These are phyloP conservation scores for Teleogryllus oceanicus DNA, from an alignment of 2,888 invertebrate genomes.

Conservation along the genomic window DNA sequence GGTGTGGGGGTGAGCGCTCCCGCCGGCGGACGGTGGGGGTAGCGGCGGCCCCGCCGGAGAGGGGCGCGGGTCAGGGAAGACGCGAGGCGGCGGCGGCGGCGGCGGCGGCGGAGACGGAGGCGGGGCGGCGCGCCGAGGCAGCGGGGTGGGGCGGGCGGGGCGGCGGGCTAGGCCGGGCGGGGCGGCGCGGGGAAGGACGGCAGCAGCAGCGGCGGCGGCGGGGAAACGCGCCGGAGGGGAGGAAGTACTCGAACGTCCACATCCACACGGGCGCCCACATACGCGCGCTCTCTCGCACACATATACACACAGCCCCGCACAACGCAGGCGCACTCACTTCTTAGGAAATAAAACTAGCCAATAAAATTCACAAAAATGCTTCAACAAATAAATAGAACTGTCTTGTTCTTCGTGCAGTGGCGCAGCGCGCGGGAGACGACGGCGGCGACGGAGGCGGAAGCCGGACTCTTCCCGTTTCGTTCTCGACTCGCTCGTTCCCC, in stretches of 20 bases:
- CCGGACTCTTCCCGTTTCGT: neutral
- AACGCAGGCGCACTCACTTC: conserved; percentile 24
- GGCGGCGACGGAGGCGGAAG: neutral
- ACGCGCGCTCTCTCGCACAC: neutral
- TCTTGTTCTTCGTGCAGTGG: neutral
- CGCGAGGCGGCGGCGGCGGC: neutral
- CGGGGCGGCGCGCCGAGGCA: neutral
- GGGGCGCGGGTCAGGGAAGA: neutral
- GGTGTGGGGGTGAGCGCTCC: conserved; percentile 27
- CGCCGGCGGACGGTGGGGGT: neutral
- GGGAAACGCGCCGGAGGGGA: conserved; percentile 18
- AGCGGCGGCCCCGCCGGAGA: neutral
- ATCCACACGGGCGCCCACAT: neutral
- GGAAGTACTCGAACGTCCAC: neutral
- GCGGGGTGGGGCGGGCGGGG: neutral
- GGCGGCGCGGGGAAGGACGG: neutral
- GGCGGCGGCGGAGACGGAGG: neutral
- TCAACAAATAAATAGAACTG: conserved; percentile 22
- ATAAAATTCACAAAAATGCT: conserved; percentile 23
- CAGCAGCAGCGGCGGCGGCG: neutral
- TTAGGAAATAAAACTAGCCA: conserved; percentile 21
- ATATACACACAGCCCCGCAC: neutral
- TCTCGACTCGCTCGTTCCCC: neutral
- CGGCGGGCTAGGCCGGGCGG: neutral
- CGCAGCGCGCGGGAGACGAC: neutral